Evolutionary conservation across 2,113 vertebrate species (phyloP).

Genomic region (Tragelaphus imberbis): DNA sequence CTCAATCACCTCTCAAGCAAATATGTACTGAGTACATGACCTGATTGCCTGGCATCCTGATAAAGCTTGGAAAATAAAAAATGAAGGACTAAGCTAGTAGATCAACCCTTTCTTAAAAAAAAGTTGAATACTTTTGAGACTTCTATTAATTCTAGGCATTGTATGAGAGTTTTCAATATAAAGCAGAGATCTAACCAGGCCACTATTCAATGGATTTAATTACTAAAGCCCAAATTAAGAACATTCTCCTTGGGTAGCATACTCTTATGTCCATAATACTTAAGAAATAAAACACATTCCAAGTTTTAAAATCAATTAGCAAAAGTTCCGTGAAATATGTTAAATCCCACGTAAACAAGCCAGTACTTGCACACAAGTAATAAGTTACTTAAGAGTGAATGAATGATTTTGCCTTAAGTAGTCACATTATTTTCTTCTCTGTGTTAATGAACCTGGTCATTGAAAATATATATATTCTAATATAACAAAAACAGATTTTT

Average conservation of each 20-base stretch:
- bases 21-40: background rate
- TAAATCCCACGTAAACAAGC: constrained; percentile 33
- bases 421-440: background rate
- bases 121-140: background rate
- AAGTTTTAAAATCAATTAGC: constrained; percentile 45
- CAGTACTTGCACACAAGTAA: constrained; percentile 17
- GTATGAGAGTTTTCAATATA: background rate
- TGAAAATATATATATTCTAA: background rate
- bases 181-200: background rate
- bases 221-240: background rate
- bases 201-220: background rate
- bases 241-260: background rate
- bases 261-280: background rate
- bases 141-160: background rate
- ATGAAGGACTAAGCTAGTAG: background rate
- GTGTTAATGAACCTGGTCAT: constrained; percentile 28
- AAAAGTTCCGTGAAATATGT: constrained; percentile 36
- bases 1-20: background rate
- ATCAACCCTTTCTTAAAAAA: background rate
- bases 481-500: constrained; percentile 16
- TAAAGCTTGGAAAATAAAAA: background rate
- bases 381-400: constrained; percentile 18
- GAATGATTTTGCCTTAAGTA: constrained; percentile 21
- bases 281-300: constrained; percentile 31
- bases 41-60: background rate